Evolutionary conservation across 2,113 vertebrate genomes (phyloP).

Genomic region (Nibea albiflora): DNA sequence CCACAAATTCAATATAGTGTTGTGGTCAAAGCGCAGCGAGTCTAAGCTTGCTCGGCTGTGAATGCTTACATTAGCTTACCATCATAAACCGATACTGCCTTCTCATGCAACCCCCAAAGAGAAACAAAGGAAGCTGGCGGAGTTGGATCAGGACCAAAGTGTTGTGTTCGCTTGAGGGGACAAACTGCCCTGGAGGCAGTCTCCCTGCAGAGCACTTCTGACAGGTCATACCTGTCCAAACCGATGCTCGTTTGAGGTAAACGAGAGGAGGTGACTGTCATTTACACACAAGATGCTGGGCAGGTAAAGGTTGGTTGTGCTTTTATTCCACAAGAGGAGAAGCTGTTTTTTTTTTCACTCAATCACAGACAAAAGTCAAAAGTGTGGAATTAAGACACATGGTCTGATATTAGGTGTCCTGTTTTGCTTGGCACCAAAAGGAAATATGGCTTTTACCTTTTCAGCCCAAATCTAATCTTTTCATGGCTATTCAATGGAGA

Average conservation of each 20-base stretch:
- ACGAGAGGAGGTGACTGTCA: conserved; percentile 21
- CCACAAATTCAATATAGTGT: background rate
- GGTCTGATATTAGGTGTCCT: background rate
- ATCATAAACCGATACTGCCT: background rate
- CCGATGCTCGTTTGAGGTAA: conserved; percentile 47
- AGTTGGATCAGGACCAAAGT: conserved; percentile 47
- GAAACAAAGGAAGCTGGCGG: conserved; percentile 20
- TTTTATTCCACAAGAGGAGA: background rate
- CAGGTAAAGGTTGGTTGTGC: background rate
- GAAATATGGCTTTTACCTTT: conserved; percentile 3
- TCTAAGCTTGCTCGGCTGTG: background rate
- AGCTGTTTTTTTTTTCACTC: background rate
- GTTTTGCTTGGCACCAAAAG: conserved; percentile 2
- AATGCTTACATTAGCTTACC: conserved; percentile 19
- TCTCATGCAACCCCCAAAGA: background rate
- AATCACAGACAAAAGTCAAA: background rate
- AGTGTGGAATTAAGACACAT: background rate
- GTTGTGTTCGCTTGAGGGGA: conserved; percentile 40
- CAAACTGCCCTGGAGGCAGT: conserved; percentile 52
- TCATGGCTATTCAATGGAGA: conserved; percentile 8
- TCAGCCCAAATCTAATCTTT: conserved; percentile 4
- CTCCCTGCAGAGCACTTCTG: conserved; percentile 41
- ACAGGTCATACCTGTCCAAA: conserved; percentile 45
- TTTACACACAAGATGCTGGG: conserved; percentile 11
- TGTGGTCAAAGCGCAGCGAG: conserved; percentile 1